Evolutionary conservation across 2,797 vertebrate species (phyloP).

Genomic region (Mareca penelope): DNA sequence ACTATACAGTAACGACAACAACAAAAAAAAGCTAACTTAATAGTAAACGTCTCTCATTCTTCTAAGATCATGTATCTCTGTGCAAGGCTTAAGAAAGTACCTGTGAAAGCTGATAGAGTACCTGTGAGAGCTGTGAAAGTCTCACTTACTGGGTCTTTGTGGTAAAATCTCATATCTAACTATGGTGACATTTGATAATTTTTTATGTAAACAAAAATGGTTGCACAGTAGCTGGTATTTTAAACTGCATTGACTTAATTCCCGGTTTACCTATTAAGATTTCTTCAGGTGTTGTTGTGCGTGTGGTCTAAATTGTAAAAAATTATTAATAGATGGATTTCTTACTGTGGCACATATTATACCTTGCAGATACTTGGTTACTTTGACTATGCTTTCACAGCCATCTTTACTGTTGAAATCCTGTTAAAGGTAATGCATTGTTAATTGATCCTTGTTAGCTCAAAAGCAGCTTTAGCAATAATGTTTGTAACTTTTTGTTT

Average conservation of each 20-base stretch:
- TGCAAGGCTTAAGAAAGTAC: conserved; percentile 8
- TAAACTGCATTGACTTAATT: conserved; percentile 71
- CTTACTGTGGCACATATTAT: conserved; percentile 79
- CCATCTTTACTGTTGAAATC: conserved; percentile 99
- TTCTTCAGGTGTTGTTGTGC: conserved; percentile 8
- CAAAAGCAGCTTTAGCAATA: conserved; percentile 85
- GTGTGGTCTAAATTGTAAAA: conserved; percentile 29
- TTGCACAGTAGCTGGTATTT: neutral
- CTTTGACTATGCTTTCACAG: conserved; percentile 99
- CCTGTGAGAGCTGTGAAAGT: neutral
- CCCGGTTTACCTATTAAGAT: conserved; percentile 53
- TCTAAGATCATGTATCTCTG: neutral
- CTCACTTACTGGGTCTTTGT: neutral
- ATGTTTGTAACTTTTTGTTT: conserved; percentile 90
- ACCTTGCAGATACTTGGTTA: conserved; percentile 99
- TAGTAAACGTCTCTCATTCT: neutral
- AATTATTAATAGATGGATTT: conserved; percentile 21
- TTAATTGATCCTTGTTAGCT: conserved; percentile 82
- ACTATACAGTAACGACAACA: neutral
- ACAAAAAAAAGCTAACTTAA: neutral
- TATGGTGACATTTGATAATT: neutral
- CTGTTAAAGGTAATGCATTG: conserved; percentile 95
- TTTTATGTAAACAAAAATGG: neutral
- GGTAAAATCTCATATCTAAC: neutral
- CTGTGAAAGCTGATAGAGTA: neutral